Evolutionary conservation across 23 tunicate genomes (phyloP), one percentile per base, ranked within the genome.

Genomic region (Phallusia fumigata): DNA sequence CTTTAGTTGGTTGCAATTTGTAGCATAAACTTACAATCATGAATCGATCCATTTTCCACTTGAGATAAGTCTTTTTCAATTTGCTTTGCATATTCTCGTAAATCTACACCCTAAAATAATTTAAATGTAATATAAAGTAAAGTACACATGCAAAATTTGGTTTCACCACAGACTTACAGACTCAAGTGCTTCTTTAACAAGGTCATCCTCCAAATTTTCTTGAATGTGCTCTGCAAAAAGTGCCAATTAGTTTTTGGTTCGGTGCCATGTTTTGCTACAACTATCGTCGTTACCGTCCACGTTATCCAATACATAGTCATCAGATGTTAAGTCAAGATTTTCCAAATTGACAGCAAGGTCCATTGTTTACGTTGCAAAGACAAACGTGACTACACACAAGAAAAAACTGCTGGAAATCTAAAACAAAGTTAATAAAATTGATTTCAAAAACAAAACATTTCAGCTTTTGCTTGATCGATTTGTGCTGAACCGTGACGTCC

Each of bases 191-290:
- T 89, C 93, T 86, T 94, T 94, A 0, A 94, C 98, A 19, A 94
- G 80, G 33, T 89, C 98, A 89, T 94, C 98, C 73, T 94, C 91
- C 32, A 94, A 75, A 79, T 94, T 94, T 75, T 92, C 97, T 80
- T 92, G 91, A 45, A 92, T 92, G 51, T 92, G 97, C 74, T 92
- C 97, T 87, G 65, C 36, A 86, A 87, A 76, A 76, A n/a, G n/a
- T n/a, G n/a, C n/a, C n/a, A n/a, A n/a, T n/a, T n/a, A n/a, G n/a
- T n/a, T n/a, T n/a, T n/a, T n/a, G n/a, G n/a, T n/a, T n/a, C n/a
- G 30, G n/a, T n/a, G n/a, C n/a, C n/a, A n/a, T n/a, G n/a, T n/a
- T n/a, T n/a, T n/a, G 76, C 19, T 18, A 15, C 13, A 12, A 32
- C 18, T 22, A 44, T 82, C n/a, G n/a, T n/a, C n/a, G n/a, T n/a